Evolutionary conservation across 2,888 invertebrate species (phyloP).

Genomic region (Erebia aethiops): DNA sequence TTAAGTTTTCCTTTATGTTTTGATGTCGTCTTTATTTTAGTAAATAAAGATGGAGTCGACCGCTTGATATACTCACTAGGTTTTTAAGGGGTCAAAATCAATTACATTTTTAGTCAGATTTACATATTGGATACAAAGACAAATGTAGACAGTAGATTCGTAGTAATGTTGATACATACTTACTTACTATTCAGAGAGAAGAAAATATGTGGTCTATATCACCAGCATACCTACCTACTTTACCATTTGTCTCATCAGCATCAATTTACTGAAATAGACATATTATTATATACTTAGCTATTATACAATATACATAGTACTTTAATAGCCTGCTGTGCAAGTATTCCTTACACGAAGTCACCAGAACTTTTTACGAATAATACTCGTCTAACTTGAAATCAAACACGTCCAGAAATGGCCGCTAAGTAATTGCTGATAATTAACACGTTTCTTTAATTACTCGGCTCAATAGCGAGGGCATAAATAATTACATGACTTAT

Average conservation of each 20-base stretch:
- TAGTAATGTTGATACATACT: too few relatives aligned
- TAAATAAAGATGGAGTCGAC: not conserved
- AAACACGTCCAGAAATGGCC: constrained; percentile 17
- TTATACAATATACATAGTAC: not conserved
- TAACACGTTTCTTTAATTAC: constrained; percentile 25
- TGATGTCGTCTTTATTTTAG: not conserved
- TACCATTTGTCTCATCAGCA: too few relatives aligned
- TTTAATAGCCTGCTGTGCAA: not conserved
- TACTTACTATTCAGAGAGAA: too few relatives aligned
- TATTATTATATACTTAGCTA: too few relatives aligned
- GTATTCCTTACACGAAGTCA: not conserved
- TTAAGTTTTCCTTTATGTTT: constrained; percentile 9
- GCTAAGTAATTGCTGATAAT: constrained; percentile 23
- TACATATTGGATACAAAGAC: too few relatives aligned
- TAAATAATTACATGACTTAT: constrained; percentile 16
- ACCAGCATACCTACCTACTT: too few relatives aligned
- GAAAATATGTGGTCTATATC: too few relatives aligned
- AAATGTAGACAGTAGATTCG: too few relatives aligned
- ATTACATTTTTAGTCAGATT: not conserved
- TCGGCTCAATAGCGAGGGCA: constrained; percentile 21
- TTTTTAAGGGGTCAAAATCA: not conserved
- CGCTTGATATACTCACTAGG: not conserved
- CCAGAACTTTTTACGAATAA: constrained; percentile 4
- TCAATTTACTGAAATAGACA: too few relatives aligned
- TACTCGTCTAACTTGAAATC: constrained; percentile 18